Conservation (phyloP, 2,888 invertebrate genomes). For the Oithona nana region DNA sequence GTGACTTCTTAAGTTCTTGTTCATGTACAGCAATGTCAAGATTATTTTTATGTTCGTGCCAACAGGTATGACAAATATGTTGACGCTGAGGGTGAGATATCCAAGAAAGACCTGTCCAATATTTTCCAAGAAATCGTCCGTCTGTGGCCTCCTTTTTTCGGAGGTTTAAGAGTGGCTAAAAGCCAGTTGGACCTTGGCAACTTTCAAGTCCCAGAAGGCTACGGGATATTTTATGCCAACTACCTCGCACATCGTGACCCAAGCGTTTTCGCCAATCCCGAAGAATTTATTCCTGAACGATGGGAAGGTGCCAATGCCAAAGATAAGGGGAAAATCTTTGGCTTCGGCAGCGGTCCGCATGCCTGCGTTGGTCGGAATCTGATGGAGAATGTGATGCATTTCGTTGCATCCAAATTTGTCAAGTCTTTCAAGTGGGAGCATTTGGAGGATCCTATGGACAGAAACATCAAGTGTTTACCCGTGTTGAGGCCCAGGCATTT, state of each 20-base stretch:
- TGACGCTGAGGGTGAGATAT: neutral
- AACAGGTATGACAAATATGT: neutral
- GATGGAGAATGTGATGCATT: neutral
- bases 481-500: neutral
- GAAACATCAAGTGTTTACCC: neutral
- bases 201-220: constrained; percentile 3
- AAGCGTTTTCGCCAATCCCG: neutral
- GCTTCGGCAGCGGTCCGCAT: constrained; percentile 10
- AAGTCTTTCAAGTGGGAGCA: neutral
- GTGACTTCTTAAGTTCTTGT: too few relatives aligned
- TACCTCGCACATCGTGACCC: constrained; percentile 10
- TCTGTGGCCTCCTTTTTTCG: constrained; percentile 12
- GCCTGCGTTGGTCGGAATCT: constrained; percentile 4
- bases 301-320: constrained; percentile 9
- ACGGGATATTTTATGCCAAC: neutral
- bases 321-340: constrained; percentile 10
- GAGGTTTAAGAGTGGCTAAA: neutral
- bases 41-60: too few relatives aligned
- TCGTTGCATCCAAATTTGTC: neutral
- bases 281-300: constrained; percentile 10
- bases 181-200: neutral
- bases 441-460: neutral
- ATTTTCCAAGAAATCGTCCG: constrained; percentile 11
- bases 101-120: neutral
- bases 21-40: too few relatives aligned